Evolutionary conservation across 2,888 invertebrate genomes (phyloP).

Genomic region (Ditylenchus weischeri): DNA sequence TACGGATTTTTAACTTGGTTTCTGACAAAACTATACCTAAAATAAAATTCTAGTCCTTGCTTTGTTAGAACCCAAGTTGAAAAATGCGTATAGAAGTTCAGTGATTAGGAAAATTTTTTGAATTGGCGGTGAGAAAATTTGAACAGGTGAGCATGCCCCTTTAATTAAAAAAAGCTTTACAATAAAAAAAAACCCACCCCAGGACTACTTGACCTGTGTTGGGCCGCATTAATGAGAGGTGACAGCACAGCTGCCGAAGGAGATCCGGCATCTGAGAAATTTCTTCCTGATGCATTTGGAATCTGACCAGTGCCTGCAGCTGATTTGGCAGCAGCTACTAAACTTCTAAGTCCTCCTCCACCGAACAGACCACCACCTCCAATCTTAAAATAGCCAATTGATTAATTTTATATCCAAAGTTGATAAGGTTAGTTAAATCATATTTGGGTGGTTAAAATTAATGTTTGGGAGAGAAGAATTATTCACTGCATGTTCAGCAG

Average conservation of each 20-base stretch:
- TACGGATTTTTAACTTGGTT: no score
- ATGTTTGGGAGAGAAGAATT: slow-evolving; percentile 12
- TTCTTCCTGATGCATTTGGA: slow-evolving; percentile 8
- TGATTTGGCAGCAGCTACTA: slow-evolving; percentile 55
- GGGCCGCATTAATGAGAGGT: not conserved
- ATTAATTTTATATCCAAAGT: not conserved
- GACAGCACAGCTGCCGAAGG: not conserved
- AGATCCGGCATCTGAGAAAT: not conserved
- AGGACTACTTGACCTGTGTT: slow-evolving; percentile 9
- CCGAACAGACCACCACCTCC: slow-evolving; percentile 52
- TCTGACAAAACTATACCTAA: no score
- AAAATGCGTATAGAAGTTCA: no score
- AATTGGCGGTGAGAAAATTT: no score
- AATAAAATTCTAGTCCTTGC: no score
- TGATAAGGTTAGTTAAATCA: no score
- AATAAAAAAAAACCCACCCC: not conserved
- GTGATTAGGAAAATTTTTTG: no score
- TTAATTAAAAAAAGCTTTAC: not conserved
- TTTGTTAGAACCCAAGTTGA: no score
- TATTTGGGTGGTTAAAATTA: no score
- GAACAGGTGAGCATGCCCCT: no score
- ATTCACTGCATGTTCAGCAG: not conserved
- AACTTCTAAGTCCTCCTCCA: slow-evolving; percentile 51
- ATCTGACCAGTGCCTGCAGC: slow-evolving; percentile 34
- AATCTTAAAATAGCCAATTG: slow-evolving; percentile 21